These are phyloP conservation scores for Rhynchophorus ferrugineus DNA, from an alignment of 1,140 invertebrate genomes.

Conservation along the genomic window DNA sequence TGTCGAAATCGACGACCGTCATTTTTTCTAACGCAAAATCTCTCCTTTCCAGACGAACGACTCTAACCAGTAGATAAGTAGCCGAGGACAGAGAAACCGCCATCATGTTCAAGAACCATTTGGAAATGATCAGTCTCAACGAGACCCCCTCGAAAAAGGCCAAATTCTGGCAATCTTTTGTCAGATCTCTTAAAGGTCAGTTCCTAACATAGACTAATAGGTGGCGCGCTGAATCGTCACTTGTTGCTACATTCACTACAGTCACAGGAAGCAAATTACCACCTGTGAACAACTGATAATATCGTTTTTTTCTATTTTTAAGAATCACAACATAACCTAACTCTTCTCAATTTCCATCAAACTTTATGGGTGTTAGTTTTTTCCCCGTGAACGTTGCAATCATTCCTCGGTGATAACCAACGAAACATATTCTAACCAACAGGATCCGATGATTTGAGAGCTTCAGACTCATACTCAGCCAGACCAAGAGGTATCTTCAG, in stretches of 20 bases:
- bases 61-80: conserved; percentile 22
- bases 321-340: neutral
- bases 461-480: conserved; percentile 64
- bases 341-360: neutral
- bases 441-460: conserved; percentile 85
- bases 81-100: conserved; percentile 21
- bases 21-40: neutral
- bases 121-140: conserved; percentile 87
- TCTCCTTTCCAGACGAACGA: conserved; percentile 26
- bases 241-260: no score
- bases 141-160: conserved; percentile 85
- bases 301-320: neutral
- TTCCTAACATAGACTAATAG: no score
- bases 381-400: neutral
- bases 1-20: no score
- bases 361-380: neutral
- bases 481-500: conserved; percentile 63
- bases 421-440: no score
- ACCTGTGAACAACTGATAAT: neutral
- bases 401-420: no score
- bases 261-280: no score
- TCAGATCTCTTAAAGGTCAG: conserved; percentile 80
- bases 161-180: conserved; percentile 87
- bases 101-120: conserved; percentile 79
- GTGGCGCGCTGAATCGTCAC: no score